Evolutionary conservation across 2,888 invertebrate species (phyloP).

Genomic region (Perizoma flavofasciatum): DNA sequence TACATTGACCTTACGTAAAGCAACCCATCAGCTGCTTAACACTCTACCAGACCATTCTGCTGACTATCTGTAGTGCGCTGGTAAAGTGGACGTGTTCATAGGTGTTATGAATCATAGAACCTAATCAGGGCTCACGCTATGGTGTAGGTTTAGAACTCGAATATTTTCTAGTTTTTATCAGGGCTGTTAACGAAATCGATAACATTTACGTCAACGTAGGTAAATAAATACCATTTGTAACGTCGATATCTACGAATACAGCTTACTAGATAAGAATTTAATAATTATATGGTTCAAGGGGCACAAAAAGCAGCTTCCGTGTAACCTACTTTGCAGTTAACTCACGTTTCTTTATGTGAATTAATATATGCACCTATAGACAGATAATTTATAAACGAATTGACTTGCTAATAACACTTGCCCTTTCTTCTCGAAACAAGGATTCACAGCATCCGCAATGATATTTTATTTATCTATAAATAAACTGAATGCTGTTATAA

Average conservation of each 20-base stretch:
- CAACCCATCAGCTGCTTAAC: too few relatives aligned
- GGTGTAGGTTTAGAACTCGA: too few relatives aligned
- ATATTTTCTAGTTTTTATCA: too few relatives aligned
- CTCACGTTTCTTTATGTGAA: too few relatives aligned
- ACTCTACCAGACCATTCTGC: too few relatives aligned
- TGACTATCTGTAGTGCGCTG: too few relatives aligned
- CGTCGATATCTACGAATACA: neutral
- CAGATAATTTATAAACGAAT: conserved; percentile 5
- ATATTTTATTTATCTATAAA: conserved; percentile 22
- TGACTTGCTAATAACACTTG: conserved; percentile 14
- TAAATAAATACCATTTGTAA: neutral
- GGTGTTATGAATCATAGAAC: too few relatives aligned
- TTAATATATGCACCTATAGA: too few relatives aligned
- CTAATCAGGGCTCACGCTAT: too few relatives aligned
- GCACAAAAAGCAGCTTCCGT: conserved; percentile 19
- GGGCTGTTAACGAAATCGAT: too few relatives aligned
- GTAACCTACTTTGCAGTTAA: conserved; percentile 4
- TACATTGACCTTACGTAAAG: neutral
- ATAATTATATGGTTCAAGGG: conserved; percentile 8
- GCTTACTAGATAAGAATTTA: neutral
- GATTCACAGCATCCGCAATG: conserved; percentile 25
- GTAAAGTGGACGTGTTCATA: too few relatives aligned
- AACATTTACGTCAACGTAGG: neutral
- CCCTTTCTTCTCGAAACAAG: conserved; percentile 19
- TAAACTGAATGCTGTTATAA: conserved; percentile 27